A percentile compares a stretch with the other conserved stretches of the same genome.
These are phyloP conservation scores for Ferrisia virgata DNA, from an alignment of 2,888 invertebrate genomes.

Conservation along the genomic window DNA sequence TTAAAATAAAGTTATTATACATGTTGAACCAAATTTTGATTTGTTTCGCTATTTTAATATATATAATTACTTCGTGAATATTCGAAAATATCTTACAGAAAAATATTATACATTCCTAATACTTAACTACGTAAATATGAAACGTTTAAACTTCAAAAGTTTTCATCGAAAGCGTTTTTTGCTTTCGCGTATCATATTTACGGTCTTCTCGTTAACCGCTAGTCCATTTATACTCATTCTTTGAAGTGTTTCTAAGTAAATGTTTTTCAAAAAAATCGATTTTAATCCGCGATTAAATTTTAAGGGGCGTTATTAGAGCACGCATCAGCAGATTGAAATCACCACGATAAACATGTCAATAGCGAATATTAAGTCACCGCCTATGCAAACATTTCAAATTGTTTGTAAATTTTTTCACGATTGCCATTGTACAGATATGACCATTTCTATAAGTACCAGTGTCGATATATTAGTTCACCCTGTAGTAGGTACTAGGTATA, in stretches of 20 bases:
- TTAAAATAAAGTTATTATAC: neutral
- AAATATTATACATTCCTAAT: neutral
- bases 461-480: neutral
- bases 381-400: constrained; percentile 5
- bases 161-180: neutral
- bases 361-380: constrained; percentile 13
- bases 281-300: neutral
- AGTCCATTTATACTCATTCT: neutral
- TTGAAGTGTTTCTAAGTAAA: neutral
- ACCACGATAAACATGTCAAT: neutral
- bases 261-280: neutral
- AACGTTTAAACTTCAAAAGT: too few relatives aligned
- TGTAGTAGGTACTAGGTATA: too few relatives aligned
- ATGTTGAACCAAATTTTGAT: neutral
- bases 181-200: neutral
- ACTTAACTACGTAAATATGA: neutral
- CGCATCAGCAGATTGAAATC: constrained; percentile 5
- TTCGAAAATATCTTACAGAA: neutral
- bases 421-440: neutral
- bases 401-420: neutral
- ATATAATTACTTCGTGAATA: too few relatives aligned
- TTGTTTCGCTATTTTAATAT: neutral
- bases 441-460: neutral
- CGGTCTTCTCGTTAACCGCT: neutral
- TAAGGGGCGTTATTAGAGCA: neutral